A percentile compares a stretch with the other conserved stretches of the same genome.
Conservation (phyloP, 2,797 vertebrate species). For the Sebastes kiyomatsui region DNA sequence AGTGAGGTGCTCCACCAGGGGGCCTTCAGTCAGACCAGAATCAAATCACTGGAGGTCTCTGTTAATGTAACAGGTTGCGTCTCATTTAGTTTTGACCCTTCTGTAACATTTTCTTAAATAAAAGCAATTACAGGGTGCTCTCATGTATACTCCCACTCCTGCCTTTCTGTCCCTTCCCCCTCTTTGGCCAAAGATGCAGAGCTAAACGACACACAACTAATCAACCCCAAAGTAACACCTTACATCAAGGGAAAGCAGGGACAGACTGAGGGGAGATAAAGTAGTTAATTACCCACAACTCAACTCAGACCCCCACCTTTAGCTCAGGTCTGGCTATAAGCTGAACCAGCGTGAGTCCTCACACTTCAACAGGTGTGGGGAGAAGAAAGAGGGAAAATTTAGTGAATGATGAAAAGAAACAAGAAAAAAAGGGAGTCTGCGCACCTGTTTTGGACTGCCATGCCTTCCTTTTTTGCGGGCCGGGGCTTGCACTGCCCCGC, state of each 20-base stretch:
- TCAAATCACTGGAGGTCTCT: conserved; percentile 14
- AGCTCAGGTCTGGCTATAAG: conserved; percentile 23
- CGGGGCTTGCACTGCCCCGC: conserved; percentile 57
- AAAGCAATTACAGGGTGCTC: conserved; percentile 5
- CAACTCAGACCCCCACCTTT: conserved; percentile 21
- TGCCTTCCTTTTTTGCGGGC: conserved; percentile 52
- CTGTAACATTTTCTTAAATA: not conserved
- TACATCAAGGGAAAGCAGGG: conserved; percentile 51
- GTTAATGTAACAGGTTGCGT: not conserved
- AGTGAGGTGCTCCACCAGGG: conserved; percentile 53
- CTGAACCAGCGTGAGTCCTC: conserved; percentile 60
- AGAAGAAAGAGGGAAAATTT: conserved; percentile 52
- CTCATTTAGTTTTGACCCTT: not conserved
- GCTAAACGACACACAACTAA: conserved; percentile 61
- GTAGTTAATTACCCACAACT: conserved; percentile 59
- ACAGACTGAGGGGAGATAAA: conserved; percentile 32
- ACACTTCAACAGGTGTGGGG: conserved; percentile 74
- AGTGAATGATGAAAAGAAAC: conserved; percentile 56
- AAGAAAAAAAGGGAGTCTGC: conserved; percentile 40
- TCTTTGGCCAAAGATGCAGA: conserved; percentile 12
- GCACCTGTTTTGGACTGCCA: conserved; percentile 71
- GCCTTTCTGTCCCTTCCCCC: not conserved
- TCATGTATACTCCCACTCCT: not conserved
- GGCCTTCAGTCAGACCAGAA: conserved; percentile 22
- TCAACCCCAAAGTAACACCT: conserved; percentile 62